Evolutionary conservation across 2,797 vertebrate species (phyloP).

Genomic region (Octomys mimax): DNA sequence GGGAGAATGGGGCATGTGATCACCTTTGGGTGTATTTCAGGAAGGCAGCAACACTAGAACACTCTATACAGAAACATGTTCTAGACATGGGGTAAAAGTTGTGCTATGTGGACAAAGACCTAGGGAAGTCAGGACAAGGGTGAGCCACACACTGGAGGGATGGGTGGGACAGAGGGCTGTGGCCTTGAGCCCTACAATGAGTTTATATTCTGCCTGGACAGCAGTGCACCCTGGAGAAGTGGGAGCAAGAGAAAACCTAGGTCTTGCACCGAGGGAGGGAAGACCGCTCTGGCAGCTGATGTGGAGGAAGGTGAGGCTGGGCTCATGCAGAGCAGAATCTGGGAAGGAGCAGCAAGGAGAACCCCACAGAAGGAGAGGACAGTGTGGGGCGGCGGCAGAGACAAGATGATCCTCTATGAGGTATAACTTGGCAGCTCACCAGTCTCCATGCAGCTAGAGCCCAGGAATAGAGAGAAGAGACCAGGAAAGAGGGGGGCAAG

Average conservation of each 20-base stretch:
- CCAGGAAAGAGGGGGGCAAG: neutral
- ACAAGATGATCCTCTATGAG: neutral
- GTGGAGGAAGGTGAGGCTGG: neutral
- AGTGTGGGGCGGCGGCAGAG: neutral
- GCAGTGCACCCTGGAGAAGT: neutral
- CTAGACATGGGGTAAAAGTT: neutral
- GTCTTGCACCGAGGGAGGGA: neutral
- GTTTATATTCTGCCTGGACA: neutral
- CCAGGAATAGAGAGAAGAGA: constrained; percentile 28
- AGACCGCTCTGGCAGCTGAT: neutral
- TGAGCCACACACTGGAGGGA: neutral
- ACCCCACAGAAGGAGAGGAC: neutral
- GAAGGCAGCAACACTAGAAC: neutral
- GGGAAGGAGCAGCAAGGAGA: neutral
- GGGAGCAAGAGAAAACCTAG: neutral
- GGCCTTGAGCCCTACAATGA: neutral
- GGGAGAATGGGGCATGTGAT: neutral
- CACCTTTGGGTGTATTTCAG: neutral
- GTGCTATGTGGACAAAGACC: neutral
- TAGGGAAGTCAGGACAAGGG: neutral
- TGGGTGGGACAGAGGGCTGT: neutral
- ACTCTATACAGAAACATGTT: neutral
- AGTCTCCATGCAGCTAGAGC: neutral
- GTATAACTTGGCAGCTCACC: neutral
- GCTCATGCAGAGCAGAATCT: neutral